phyloP scores from a whole-genome alignment of 2,797 vertebrate genomes.

The Danio albolineatus region DNA sequence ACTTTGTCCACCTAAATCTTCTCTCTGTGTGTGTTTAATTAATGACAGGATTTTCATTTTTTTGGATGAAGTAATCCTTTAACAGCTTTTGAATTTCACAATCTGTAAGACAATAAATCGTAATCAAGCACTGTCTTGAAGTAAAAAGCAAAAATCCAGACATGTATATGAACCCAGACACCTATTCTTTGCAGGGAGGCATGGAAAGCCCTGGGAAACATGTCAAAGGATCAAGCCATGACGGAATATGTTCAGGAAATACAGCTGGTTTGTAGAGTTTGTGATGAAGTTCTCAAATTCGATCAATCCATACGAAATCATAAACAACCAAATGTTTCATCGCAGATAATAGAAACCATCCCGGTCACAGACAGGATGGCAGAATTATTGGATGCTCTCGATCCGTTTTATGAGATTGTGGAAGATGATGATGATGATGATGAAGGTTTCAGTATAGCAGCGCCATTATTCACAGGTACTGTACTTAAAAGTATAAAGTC shows the following conservation, averaged over 20 bases:
- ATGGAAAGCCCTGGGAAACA: slow-evolving; percentile 92
- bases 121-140: too few species aligned
- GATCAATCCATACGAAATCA: neutral
- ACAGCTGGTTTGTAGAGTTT: slow-evolving; percentile 86
- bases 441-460: slow-evolving; percentile 45
- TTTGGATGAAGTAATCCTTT: too few species aligned
- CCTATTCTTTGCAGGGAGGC: slow-evolving; percentile 84
- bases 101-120: too few species aligned
- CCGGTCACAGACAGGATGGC: slow-evolving; percentile 93
- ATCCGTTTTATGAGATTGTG: slow-evolving; percentile 91
- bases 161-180: slow-evolving; percentile 25
- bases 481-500: neutral
- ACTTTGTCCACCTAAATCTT: too few species aligned
- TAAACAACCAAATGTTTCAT: slow-evolving; percentile 4
- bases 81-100: too few species aligned
- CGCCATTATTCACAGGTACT: slow-evolving; percentile 52
- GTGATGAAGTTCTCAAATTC: neutral
- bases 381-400: slow-evolving; percentile 89
- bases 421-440: slow-evolving; percentile 79
- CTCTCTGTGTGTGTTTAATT: too few species aligned
- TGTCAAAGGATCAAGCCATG: slow-evolving; percentile 96
- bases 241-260: slow-evolving; percentile 95
- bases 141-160: neutral
- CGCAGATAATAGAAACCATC: slow-evolving; percentile 95
- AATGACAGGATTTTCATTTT: too few species aligned